Evolutionary conservation across 2,113 vertebrate genomes (phyloP), one percentile per base, ranked within the genome.

Genomic region (Chrysemys picta): DNA sequence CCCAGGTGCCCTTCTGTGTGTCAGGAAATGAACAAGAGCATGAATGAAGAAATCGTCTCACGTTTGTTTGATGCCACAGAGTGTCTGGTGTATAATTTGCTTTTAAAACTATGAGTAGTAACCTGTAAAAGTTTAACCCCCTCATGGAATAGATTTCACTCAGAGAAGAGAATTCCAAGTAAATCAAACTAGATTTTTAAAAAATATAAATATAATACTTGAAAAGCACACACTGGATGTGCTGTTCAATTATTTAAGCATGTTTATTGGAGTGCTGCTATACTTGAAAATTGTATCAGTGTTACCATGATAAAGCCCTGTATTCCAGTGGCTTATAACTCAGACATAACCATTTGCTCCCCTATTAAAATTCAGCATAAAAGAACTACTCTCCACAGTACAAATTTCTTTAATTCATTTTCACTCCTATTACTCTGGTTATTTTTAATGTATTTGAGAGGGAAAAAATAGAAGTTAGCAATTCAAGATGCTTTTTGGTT

Each of bases 201-300:
- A 95, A 89, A 4, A 27, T 4, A 45, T 38, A 14, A 31, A 80
- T 29, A 75, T 82, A 92, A 85, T 84, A 50, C 69, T 84, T 0
- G 16, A 62, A 75, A 89, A 86, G 5, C 10, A 3, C 29, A 50
- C 11, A 42, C 14, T 86, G 53, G 49, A 76, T 76, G 57, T 38
- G 29, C 12, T 56, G 72, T 56, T n/a, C 79, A 54, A 27, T 84
- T 92, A 79, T 31, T 92, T 65, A 76, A 29, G 82, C 57, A 80
- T n/a, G 59, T 35, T 95, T 86, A 91, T 10, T 89, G 82, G 93
- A 56, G 84, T 85, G 95, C 69, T 56, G 87, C 29, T 31, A 72
- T 31, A 80, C 25, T 76, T 82, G 76, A 54, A 84, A 85, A 94
- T 38, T 38, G 87, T 79, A 90, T 19, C 2, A 0, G 59, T 35